phyloP scores from a whole-genome alignment of 2,113 vertebrate species.

The Suricata suricatta region DNA sequence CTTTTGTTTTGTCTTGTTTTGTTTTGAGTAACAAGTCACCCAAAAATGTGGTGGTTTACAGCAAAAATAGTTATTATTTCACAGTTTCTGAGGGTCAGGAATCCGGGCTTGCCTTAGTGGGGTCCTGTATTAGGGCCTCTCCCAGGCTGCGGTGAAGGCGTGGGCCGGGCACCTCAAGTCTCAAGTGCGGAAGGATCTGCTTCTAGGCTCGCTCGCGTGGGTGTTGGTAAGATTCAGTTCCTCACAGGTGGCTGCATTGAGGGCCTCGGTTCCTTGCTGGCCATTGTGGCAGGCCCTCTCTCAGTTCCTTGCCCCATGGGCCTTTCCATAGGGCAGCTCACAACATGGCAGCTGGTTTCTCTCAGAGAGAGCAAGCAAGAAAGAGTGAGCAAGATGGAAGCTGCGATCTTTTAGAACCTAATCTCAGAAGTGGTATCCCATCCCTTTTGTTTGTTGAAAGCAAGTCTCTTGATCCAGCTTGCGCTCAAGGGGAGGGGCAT shows the following conservation, averaged over 20 bases:
- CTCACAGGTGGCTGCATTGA: not conserved
- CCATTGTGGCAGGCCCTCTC: not conserved
- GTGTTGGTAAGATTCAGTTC: not conserved
- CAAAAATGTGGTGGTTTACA: not conserved
- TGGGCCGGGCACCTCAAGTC: not conserved
- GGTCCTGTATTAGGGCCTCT: not conserved
- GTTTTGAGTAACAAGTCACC: not conserved
- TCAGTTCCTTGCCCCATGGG: not conserved
- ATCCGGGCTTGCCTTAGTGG: not conserved
- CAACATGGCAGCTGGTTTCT: not conserved
- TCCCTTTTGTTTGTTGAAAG: not conserved
- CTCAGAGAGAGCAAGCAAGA: not conserved
- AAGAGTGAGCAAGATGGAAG: not conserved
- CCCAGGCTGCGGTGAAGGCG: not conserved
- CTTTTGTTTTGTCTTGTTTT: not conserved
- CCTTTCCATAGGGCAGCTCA: not conserved
- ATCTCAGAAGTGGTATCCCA: not conserved
- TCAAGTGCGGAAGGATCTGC: not conserved
- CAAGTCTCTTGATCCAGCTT: not conserved
- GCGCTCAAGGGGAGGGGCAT: not conserved
- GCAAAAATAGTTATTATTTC: not conserved
- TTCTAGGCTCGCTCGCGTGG: not conserved
- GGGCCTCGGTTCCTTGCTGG: not conserved
- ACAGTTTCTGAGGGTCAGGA: not conserved
- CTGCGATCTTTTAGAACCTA: not conserved